These are phyloP conservation scores for Gobiocypris rarus DNA, from an alignment of 2,113 vertebrate species.

Conservation along the genomic window DNA sequence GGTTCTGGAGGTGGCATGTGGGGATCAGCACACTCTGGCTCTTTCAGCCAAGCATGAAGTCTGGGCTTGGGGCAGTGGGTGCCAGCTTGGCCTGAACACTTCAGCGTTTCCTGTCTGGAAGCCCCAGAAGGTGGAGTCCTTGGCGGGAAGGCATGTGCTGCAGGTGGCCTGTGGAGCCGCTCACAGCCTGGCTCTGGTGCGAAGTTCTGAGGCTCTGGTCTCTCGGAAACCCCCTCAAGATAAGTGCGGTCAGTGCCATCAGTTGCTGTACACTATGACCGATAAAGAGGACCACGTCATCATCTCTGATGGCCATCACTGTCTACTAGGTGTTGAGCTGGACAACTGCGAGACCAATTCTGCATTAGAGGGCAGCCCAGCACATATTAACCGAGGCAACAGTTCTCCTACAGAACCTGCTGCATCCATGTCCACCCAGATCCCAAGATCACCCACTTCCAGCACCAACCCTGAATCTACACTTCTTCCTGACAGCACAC, in stretches of 20 bases:
- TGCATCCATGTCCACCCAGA: constrained; percentile 55
- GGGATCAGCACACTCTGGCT: constrained; percentile 89
- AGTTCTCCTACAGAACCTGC: constrained; percentile 69
- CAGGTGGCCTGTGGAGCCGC: constrained; percentile 91
- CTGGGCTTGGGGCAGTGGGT: constrained; percentile 96
- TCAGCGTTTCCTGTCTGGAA: constrained; percentile 83
- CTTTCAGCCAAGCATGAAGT: constrained; percentile 87
- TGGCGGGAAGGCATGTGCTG: constrained; percentile 87
- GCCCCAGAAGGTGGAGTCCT: constrained; percentile 89
- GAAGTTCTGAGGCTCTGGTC: constrained; percentile 80
- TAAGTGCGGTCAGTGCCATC: constrained; percentile 92
- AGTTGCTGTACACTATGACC: constrained; percentile 94
- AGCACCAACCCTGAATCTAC: constrained; percentile 12
- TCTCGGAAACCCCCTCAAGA: constrained; percentile 85
- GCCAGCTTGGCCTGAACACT: constrained; percentile 85
- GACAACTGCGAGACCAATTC: constrained; percentile 71
- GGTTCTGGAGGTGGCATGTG: constrained; percentile 89
- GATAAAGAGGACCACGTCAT: constrained; percentile 99
- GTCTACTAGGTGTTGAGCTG: constrained; percentile 81
- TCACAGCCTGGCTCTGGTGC: constrained; percentile 92
- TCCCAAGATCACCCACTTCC: neutral
- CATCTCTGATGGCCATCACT: constrained; percentile 95
- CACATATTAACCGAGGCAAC: constrained; percentile 47
- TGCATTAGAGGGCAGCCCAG: constrained; percentile 19
- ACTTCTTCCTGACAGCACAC: neutral